These are phyloP conservation scores for Podilymbus podiceps DNA, from an alignment of 2,113 vertebrate species.

Conservation along the genomic window DNA sequence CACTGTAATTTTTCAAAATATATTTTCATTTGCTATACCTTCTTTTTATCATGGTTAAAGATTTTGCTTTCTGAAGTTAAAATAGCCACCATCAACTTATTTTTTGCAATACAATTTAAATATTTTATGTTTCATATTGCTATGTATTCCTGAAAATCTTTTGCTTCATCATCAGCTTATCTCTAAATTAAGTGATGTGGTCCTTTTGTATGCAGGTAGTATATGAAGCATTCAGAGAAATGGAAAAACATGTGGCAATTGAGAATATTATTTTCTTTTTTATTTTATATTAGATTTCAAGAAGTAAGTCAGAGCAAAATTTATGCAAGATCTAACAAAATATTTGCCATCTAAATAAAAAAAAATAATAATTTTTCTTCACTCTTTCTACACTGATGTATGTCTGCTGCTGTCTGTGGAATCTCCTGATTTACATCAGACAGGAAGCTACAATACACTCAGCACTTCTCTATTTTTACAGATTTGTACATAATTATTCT, in stretches of 20 bases:
- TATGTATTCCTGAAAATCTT: neutral
- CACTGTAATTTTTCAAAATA: neutral
- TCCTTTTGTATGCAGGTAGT: neutral
- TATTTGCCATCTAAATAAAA: neutral
- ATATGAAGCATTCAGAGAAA: neutral
- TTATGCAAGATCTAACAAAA: neutral
- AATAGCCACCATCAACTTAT: neutral
- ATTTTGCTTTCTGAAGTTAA: neutral
- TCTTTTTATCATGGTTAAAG: neutral
- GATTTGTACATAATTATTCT: constrained; percentile 32
- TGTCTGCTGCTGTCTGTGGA: neutral
- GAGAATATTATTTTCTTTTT: neutral
- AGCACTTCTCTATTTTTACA: neutral
- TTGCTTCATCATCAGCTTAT: neutral
- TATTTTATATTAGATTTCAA: neutral
- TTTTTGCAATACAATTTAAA: neutral
- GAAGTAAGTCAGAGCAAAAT: neutral
- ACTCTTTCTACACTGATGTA: neutral
- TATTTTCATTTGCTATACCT: neutral
- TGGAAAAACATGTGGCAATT: neutral
- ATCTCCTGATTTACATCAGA: neutral
- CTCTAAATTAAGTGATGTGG: neutral
- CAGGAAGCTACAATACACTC: neutral
- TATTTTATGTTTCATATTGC: neutral
- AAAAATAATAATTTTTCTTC: neutral